Conservation (phyloP, 1,140 invertebrate genomes). For the Steinernema feltiae region DNA sequence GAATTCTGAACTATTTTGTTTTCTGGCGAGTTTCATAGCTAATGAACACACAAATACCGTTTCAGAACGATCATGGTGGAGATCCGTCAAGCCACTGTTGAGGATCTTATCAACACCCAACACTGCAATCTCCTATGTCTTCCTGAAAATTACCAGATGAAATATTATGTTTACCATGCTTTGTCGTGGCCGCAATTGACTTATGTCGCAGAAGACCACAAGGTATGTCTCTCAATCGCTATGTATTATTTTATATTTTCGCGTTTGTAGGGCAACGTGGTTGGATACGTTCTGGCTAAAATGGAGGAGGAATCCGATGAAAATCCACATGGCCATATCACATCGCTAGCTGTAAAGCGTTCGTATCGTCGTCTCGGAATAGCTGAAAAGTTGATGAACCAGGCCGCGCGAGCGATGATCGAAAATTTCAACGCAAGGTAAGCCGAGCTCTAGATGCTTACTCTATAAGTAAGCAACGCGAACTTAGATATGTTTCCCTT, state of each 20-base stretch:
- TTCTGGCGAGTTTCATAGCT: no score
- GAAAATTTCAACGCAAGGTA: slow-evolving; percentile 85
- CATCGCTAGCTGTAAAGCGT: slow-evolving; percentile 73
- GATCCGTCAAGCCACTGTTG: slow-evolving; percentile 57
- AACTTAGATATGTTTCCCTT: slow-evolving; percentile 72
- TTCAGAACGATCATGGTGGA: no score
- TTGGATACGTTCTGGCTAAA: slow-evolving; percentile 96
- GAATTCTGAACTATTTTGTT: no score
- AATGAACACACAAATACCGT: no score
- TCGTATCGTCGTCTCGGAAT: slow-evolving; percentile 76
- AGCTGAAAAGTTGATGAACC: slow-evolving; percentile 97
- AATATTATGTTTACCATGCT: slow-evolving; percentile 99
- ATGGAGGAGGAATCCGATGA: slow-evolving; percentile 93
- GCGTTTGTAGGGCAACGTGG: slow-evolving; percentile 71
- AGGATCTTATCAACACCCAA: slow-evolving; percentile 98
- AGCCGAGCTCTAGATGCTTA: no score
- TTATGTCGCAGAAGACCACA: slow-evolving; percentile 98
- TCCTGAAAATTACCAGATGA: slow-evolving; percentile 99
- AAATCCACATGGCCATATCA: slow-evolving; percentile 97
- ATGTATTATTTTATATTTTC: no score
- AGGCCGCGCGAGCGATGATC: slow-evolving; percentile 69
- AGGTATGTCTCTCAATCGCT: no score
- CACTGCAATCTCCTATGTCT: slow-evolving; percentile 96
- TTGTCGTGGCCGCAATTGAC: slow-evolving; percentile 97
- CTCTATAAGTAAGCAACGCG: no score